These are phyloP conservation scores for Panagrolaimus sp. DNA, from an alignment of 1,140 invertebrate genomes.

Conservation along the genomic window DNA sequence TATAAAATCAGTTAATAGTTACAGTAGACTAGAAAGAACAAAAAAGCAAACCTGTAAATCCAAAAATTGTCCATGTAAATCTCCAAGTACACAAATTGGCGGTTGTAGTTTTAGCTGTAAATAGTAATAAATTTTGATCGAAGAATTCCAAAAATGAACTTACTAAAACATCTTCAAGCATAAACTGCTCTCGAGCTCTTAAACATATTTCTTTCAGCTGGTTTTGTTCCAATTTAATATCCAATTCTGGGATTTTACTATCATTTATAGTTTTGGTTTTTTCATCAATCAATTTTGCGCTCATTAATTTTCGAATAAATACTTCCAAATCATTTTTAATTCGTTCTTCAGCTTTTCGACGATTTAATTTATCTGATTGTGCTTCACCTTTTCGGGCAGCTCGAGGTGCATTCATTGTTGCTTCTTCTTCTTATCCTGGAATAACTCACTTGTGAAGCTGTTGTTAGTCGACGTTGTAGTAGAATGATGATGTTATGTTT, in stretches of 20 bases:
- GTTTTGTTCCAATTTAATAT: neutral
- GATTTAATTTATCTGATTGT: neutral
- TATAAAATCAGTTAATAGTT: neutral
- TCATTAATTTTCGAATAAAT: neutral
- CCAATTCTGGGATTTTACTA: neutral
- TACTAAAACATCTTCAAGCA: conserved; percentile 17
- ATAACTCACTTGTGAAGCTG: too few relatives aligned
- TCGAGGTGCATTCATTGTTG: too few relatives aligned
- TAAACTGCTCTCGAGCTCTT: conserved; percentile 13
- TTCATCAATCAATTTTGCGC: neutral
- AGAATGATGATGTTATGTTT: too few relatives aligned
- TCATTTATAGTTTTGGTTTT: neutral
- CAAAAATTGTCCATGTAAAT: conserved; percentile 21
- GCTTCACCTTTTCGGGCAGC: neutral
- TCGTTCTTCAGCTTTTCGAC: neutral
- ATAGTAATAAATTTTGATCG: too few relatives aligned
- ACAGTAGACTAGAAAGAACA: neutral
- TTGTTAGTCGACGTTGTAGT: too few relatives aligned
- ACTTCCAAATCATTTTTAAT: neutral
- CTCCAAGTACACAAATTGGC: conserved; percentile 15
- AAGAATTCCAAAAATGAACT: too few relatives aligned
- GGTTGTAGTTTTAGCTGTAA: conserved; percentile 2
- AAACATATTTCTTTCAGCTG: conserved; percentile 15
- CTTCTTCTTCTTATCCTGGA: too few relatives aligned
- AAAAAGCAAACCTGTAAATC: conserved; percentile 4